A percentile compares a stretch with the other conserved stretches of the same genome.
Conservation (phyloP, 2,797 vertebrate genomes). For the Lutjanus argentimaculatus region DNA sequence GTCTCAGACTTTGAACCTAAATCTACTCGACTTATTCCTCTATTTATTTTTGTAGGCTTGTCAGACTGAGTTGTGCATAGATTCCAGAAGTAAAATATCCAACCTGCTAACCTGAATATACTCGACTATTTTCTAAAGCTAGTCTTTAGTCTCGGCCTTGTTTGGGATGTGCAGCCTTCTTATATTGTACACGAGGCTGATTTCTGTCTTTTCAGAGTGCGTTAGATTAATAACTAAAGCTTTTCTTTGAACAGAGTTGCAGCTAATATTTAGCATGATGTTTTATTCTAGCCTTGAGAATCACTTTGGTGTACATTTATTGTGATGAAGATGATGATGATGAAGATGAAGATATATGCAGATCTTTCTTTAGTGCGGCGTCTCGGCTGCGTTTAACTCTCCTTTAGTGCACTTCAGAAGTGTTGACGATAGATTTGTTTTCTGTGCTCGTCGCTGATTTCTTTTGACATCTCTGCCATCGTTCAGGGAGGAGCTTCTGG, state of each 20-base stretch:
- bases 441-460: slow-evolving; percentile 52
- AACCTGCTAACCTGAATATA: slow-evolving; percentile 47
- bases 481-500: slow-evolving; percentile 57
- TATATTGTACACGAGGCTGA: slow-evolving; percentile 24
- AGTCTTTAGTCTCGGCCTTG: slow-evolving; percentile 49
- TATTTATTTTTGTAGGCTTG: slow-evolving; percentile 72
- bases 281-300: slow-evolving; percentile 56
- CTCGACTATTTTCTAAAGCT: slow-evolving; percentile 9
- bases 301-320: slow-evolving; percentile 44
- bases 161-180: slow-evolving; percentile 43
- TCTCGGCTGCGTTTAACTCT: slow-evolving; percentile 63
- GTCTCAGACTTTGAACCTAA: slow-evolving; percentile 19
- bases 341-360: slow-evolving; percentile 37
- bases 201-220: slow-evolving; percentile 23
- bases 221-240: slow-evolving; percentile 50
- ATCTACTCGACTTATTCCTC: slow-evolving; percentile 34
- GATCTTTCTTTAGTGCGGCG: slow-evolving; percentile 69
- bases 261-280: slow-evolving; percentile 80
- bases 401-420: slow-evolving; percentile 80
- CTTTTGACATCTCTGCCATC: slow-evolving; percentile 40
- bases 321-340: not conserved
- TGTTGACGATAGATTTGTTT: slow-evolving; percentile 65
- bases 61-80: slow-evolving; percentile 50
- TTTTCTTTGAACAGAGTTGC: slow-evolving; percentile 59
- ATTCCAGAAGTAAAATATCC: slow-evolving; percentile 28